phyloP scores from a whole-genome alignment of 2,888 invertebrate species.

The Metopia argyrocephala region DNA sequence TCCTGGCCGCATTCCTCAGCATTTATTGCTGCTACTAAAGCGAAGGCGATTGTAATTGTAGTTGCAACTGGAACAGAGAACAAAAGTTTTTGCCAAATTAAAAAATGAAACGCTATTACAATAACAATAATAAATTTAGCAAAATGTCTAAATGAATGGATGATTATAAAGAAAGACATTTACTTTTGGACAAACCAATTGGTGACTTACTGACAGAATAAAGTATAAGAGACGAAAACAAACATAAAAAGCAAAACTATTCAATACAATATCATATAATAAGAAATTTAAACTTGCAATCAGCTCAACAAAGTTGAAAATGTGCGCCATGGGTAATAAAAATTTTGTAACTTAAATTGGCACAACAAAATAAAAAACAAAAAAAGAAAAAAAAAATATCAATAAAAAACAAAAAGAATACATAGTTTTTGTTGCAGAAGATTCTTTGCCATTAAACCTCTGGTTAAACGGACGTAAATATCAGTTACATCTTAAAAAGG shows the following conservation, averaged over 20 bases:
- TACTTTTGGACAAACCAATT: neutral
- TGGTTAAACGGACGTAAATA: conserved; percentile 41
- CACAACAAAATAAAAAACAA: conserved; percentile 57
- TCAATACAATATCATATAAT: conserved; percentile 44
- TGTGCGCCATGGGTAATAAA: conserved; percentile 76
- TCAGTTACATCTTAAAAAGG: conserved; percentile 45
- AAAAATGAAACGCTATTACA: conserved; percentile 11
- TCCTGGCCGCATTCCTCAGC: conserved; percentile 83
- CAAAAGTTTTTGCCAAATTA: conserved; percentile 63
- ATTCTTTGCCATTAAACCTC: conserved; percentile 40
- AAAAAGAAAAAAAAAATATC: neutral
- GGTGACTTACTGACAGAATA: neutral
- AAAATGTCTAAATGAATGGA: conserved; percentile 25
- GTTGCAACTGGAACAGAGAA: conserved; percentile 70
- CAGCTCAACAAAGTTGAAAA: conserved; percentile 74
- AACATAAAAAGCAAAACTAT: conserved; percentile 35
- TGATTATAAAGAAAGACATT: neutral
- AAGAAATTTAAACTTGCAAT: conserved; percentile 58
- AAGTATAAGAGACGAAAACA: too few relatives aligned
- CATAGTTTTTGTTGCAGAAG: conserved; percentile 16
- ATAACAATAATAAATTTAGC: conserved; percentile 28
- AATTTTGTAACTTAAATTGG: conserved; percentile 75
- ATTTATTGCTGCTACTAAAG: conserved; percentile 69
- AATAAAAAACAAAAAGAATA: neutral
- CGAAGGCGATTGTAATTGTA: conserved; percentile 61